Evolutionary conservation across 2,113 vertebrate species (phyloP), one percentile per base, ranked within the genome.

Genomic region (Urocitellus parryii): DNA sequence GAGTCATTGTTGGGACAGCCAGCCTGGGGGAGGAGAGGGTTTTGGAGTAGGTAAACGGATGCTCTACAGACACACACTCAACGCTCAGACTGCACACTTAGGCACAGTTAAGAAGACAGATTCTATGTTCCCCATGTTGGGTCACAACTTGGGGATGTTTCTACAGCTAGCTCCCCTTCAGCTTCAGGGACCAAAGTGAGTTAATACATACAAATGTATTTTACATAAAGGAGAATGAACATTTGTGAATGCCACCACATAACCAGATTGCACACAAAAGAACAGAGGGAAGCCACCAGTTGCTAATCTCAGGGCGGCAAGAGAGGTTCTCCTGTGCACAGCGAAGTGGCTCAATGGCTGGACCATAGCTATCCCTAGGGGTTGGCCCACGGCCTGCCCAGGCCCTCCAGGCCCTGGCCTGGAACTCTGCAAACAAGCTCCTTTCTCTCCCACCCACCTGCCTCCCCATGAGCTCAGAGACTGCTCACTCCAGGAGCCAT

Each of bases 401-500:
- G 8, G 45, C 48, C 48, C 48, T 11, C 48, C 48, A 51, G 45
- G 45, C 45, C 45, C 45, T 45, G 45, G 45, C 7, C 45, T 76
- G 48, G 63, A 77, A 95, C 24, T 90, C 1, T 42, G 37, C 11
- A 48, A 56, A 45, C 1, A 8, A 45, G 56, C 4, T 18, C 61
- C 67, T 22, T 78, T 39, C 27, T 51, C 61, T 29, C 45, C 48
- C 32, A 27, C 68, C 58, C 39, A 13, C 12, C 39, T n/a, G 32
- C 77, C 18, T 61, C 32, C 39, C 76, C 39, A 2, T 1, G 0
- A 79, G 45, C 72, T 88, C 13, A 67, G 56, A 77, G 76, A 87
- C 12, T 68, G 88, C 83, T 88, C 87, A 48, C 77, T 67, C 77
- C 91, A 61, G 67, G 56, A 53, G 73, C 56, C 72, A 84, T 78